Conservation (phyloP, 1,140 invertebrate genomes). For the Drosophila setifemur region DNA sequence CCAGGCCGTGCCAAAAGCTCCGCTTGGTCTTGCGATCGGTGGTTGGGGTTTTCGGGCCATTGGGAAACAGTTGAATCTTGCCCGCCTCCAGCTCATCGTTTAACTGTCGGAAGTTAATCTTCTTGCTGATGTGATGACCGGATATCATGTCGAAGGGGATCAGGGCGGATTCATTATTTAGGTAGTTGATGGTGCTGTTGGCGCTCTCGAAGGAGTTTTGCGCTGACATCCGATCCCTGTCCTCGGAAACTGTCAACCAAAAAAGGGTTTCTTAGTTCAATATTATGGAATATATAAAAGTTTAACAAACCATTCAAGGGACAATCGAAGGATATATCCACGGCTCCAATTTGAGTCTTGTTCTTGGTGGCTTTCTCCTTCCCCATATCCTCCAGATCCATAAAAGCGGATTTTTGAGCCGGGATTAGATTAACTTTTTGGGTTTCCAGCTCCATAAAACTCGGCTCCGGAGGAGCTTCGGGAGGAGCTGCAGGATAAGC, state of each 20-base stretch:
- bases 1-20: constrained; percentile 16
- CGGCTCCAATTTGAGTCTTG: background rate
- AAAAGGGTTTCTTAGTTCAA: too few species aligned
- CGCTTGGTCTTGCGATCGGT: constrained; percentile 38
- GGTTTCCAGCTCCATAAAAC: constrained; percentile 3
- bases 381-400: background rate
- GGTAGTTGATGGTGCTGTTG: constrained; percentile 22
- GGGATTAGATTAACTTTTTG: background rate
- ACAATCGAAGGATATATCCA: background rate
- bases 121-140: constrained; percentile 36
- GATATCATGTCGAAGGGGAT: constrained; percentile 52
- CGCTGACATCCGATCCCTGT: background rate
- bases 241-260: background rate
- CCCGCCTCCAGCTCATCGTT: constrained; percentile 57
- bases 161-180: constrained; percentile 41
- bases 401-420: background rate
- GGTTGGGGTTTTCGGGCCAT: constrained; percentile 55
- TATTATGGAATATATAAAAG: too few species aligned
- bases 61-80: constrained; percentile 47
- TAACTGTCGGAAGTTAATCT: constrained; percentile 52
- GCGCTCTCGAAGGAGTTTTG: background rate
- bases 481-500: background rate
- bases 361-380: background rate
- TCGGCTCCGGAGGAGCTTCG: background rate
- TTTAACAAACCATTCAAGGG: constrained; percentile 6